Evolutionary conservation across 1,140 invertebrate genomes (phyloP), one percentile per base, ranked within the genome.

Genomic region (Proctacanthus coquilletti): DNA sequence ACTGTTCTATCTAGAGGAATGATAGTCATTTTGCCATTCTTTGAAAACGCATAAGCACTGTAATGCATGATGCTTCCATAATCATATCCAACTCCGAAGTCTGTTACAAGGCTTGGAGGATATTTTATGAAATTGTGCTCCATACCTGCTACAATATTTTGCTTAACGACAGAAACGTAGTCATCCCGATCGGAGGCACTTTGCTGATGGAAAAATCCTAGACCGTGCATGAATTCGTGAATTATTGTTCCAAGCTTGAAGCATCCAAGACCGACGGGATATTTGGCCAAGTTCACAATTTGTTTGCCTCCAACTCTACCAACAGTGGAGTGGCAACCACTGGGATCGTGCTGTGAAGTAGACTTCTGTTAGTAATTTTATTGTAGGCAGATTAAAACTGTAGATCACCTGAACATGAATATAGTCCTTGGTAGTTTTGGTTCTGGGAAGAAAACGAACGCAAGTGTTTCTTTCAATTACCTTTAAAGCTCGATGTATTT

Each of bases 61-160:
- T 88, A 87, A 52, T 88, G 84, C 72, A 87, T 74, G 5, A 85
- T 74, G 40, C 80, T 84, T 2, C 53, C 52, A 44, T 77, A 79
- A 51, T 79, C 76, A 41, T 79, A 80, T 3, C 44, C 43, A 37
- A 63, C 45, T 1, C 61, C 61, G 41, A 63, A 71, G 41, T 70
- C 61, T 2, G 63, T 62, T 0, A 71, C 61, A 1, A 48, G 61
- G 1, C 49, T 36, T 5, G 47, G 49, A 10, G 60, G 50, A 18
- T 69, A 70, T 44, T 72, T 74, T 4, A 65, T 56, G 38, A 74
- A 74, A 41, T 72, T 71, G 18, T 61, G 50, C 43, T 67, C 57
- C 34, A 49, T 64, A 3, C 46, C 50, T 0, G 52, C 42, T 5
- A 55, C 48, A 11, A 79, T 74, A 43, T 77, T 77, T 17, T 68